Conservation (phyloP, 2,888 invertebrate species). For the Diabrotica balteata region DNA sequence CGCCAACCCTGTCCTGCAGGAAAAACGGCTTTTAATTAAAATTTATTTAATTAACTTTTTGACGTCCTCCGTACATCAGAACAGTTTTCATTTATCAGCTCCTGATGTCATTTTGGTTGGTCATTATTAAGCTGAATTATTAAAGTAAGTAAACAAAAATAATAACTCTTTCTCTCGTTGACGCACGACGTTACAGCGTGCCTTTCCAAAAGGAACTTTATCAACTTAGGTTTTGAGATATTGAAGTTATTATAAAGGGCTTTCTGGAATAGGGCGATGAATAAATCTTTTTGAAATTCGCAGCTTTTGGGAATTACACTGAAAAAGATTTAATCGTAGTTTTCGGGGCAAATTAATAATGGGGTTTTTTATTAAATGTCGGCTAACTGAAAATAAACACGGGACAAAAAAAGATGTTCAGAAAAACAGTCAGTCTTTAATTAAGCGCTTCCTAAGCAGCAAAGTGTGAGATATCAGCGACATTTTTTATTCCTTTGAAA, state of each 20-base stretch:
- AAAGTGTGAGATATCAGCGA: too few species aligned
- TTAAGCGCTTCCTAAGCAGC: too few species aligned
- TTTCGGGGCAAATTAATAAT: too few species aligned
- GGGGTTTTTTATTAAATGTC: too few species aligned
- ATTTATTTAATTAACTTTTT: conserved; percentile 16
- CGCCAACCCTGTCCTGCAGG: conserved; percentile 9
- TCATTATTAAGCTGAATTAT: conserved; percentile 15
- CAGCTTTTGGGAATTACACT: neutral
- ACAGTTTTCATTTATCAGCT: conserved; percentile 15
- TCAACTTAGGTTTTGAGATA: neutral
- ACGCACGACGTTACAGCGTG: neutral
- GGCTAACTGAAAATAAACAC: too few species aligned
- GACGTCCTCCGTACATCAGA: neutral
- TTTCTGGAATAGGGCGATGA: neutral
- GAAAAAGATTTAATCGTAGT: neutral
- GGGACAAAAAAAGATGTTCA: too few species aligned
- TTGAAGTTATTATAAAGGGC: neutral
- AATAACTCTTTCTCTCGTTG: conserved; percentile 14
- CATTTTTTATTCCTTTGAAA: too few species aligned
- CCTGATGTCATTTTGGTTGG: conserved; percentile 8
- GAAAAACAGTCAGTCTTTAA: too few species aligned
- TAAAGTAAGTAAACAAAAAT: conserved; percentile 17
- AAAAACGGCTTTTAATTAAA: conserved; percentile 13
- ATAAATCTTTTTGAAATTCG: neutral
- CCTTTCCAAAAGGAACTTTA: neutral